Percentiles rank a stretch among this genome's conserved stretches.
These are phyloP conservation scores for Lepidurus packardi DNA, from an alignment of 1,140 invertebrate genomes.

Conservation along the genomic window DNA sequence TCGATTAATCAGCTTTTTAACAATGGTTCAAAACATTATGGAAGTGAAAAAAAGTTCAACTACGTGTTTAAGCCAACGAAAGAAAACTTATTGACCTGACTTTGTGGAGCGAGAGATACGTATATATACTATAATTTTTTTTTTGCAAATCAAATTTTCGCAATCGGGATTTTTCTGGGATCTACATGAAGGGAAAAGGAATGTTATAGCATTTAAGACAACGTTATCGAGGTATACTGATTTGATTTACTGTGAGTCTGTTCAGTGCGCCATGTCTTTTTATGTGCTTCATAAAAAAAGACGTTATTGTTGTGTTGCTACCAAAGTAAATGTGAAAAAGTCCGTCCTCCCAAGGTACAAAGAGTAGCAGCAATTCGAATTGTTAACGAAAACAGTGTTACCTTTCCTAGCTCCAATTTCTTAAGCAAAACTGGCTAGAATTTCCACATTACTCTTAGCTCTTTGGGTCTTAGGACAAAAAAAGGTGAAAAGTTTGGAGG, in stretches of 20 bases:
- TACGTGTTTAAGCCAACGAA: neutral
- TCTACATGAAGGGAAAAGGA: neutral
- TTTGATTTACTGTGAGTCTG: neutral
- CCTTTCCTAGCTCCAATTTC: neutral
- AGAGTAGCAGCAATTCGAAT: neutral
- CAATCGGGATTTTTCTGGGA: neutral
- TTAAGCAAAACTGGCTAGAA: neutral
- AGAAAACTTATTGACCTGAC: neutral
- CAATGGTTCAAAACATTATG: neutral
- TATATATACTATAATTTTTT: neutral
- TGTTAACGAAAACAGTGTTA: neutral
- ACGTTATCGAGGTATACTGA: neutral
- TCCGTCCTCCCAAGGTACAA: constrained; percentile 17
- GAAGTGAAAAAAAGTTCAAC: neutral
- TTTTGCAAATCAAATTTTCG: neutral
- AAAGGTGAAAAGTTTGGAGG: neutral
- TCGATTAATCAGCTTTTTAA: neutral
- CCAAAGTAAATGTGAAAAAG: neutral
- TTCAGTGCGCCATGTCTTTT: neutral
- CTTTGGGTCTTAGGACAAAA: neutral
- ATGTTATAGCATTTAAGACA: neutral
- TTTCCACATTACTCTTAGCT: neutral
- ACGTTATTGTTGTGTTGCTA: neutral
- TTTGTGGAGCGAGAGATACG: neutral
- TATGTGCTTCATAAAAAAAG: neutral